Evolutionary conservation across 64 coral and sea anemone genomes (phyloP), one percentile per base, ranked within the genome.

Genomic region (Catalaphyllia jardinei): DNA sequence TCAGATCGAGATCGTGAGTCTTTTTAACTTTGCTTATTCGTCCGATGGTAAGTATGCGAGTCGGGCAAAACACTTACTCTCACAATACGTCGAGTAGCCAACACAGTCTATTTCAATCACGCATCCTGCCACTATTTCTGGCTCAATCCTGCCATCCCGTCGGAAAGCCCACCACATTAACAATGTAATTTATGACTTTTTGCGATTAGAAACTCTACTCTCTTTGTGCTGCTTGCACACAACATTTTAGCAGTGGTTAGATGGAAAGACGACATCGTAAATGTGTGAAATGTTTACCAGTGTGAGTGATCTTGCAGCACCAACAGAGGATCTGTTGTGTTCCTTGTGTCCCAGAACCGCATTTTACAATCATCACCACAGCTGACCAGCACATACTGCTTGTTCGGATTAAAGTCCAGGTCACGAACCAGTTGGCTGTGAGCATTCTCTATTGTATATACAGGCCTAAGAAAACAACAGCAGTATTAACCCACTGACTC

Each of bases 301-400:
- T 99, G 97, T 60, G 97, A 99, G 20, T 99, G 97, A 67, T 99
- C 93, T 62, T 91, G 93, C 24, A 99, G 50, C 17, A 95, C 78
- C 91, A 95, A 93, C 59, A 99, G 61, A 14, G 97, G 86, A 27
- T 90, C 88, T 11, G 82, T 75, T 14, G 90, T 89, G 73, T 99
- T 99, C 46, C 97, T 76, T 17, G 94, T 95, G 80, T 99, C 97
- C 97, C 97, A 99, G 67, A 99, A 99, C 31, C 87, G 93, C 9
- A 99, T 90, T 55, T 99, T 99, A 63, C 97, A 99, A 75, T 99
- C 97, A 89, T 99, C 97, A 22, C 97, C 97, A 93, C 97, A 99
- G 77, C 94, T 99, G 72, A 95, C 97, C 62, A 99, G 30, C 67
- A 95, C 79, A 73, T 99, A 99, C 83, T 99, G 97, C 65, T 99